phyloP scores from a whole-genome alignment of 2,888 invertebrate genomes.

The Dyspetes luteomarginatus region DNA sequence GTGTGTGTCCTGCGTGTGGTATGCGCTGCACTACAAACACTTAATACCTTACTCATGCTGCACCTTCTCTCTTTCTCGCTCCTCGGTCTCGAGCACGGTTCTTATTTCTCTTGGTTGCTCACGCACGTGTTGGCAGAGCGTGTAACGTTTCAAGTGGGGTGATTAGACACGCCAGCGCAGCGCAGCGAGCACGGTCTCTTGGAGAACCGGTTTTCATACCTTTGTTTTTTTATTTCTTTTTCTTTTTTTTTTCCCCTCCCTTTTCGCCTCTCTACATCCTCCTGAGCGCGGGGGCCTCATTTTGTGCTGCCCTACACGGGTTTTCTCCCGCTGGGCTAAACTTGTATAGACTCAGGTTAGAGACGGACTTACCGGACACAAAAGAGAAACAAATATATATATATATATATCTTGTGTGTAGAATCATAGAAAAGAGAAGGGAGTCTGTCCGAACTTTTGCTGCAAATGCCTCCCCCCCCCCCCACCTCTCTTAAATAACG shows the following conservation, averaged over 20 bases:
- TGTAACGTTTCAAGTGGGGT: conserved; percentile 76
- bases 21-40: conserved; percentile 63
- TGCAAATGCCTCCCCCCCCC: too few relatives aligned
- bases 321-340: conserved; percentile 32
- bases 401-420: background rate
- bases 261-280: too few relatives aligned
- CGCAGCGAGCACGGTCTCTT: conserved; percentile 64
- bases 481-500: conserved; percentile 55
- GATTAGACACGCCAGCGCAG: conserved; percentile 76
- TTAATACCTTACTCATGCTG: conserved; percentile 43
- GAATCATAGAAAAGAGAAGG: conserved; percentile 19
- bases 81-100: background rate
- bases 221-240: conserved; percentile 52
- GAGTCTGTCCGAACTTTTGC: conserved; percentile 3
- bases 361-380: conserved; percentile 8
- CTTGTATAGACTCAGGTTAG: conserved; percentile 4
- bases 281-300: background rate
- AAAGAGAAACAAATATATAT: conserved; percentile 25
- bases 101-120: conserved; percentile 29
- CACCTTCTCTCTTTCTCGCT: background rate
- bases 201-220: conserved; percentile 77
- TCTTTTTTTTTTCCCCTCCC: background rate
- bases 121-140: conserved; percentile 69
- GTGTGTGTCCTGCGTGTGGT: conserved; percentile 58
- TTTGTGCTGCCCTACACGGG: conserved; percentile 20